Base-by-base conservation (phyloP, 2,888 invertebrate species). In the Aspidiotus rigidus region DNA sequence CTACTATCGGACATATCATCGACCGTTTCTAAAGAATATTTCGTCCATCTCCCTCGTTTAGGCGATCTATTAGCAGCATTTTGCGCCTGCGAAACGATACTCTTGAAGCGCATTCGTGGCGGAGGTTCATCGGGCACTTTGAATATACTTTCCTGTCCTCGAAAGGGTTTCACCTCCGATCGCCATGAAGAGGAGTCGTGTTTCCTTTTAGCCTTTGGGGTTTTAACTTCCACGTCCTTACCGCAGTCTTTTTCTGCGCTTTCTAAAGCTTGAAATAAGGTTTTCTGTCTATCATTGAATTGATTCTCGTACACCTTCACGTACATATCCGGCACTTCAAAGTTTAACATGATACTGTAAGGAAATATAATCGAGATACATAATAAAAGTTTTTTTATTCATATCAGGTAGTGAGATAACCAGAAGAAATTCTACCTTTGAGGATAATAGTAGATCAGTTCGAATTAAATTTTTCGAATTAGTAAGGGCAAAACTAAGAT, bases 1-100 rank as follows among this genome's bases (percentile, higher is more conserved):
- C 71, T 70, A 17, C 64, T 66, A 28, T 72, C 72, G 5, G 70
- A 70, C 71, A 72, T 71, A 1, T 71, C 69, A 17, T 71, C 70
- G 2, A 72, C 72, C 17, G 71, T 70, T 9, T 62, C 60, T 17
- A 72, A 62, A 17, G 70, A 69, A 28, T 72, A 72, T n/a, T 71
- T 72, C 39, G 70, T 71, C 72, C 72, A 72, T 49, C 71, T 67
- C 9, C 67, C 67, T 17, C 13, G 17, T 17, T 28, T 16, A 10
- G 11, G 28, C 13, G 59, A 59, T 28, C 28, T 70, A 13, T 69
- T 66, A 2, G 70, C 66, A 39, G 64, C 56, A 39, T n/a, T n/a
- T 60, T 15, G 49, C 10, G 53, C 44, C 17, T 53, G 41, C 7
- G 41, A 28, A 17, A 56, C 11, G 16, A 41, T 44, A 13, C 17